phyloP scores from a whole-genome alignment of 2,113 vertebrate species.

The Dermatemys mawii region DNA sequence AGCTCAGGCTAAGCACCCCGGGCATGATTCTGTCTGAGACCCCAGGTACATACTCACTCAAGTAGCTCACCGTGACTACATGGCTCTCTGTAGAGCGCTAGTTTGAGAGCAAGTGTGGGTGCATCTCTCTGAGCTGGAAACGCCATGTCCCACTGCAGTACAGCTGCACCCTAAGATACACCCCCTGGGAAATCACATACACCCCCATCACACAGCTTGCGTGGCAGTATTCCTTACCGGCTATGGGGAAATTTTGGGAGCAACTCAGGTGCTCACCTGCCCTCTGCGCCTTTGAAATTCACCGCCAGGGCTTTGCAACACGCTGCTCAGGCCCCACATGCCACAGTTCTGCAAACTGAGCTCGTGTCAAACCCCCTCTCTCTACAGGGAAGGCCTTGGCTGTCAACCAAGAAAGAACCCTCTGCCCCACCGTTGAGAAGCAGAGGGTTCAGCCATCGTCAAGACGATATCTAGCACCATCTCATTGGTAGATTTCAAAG shows the following conservation, averaged over 20 bases:
- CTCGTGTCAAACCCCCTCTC: background rate
- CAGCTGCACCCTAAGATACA: background rate
- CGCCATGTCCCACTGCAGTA: background rate
- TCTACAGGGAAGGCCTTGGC: background rate
- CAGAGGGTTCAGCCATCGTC: background rate
- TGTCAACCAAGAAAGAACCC: background rate
- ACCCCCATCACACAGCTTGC: background rate
- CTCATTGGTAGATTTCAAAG: background rate
- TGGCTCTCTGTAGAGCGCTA: too few relatives aligned
- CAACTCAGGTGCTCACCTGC: background rate
- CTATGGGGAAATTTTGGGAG: background rate
- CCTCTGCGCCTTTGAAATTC: background rate
- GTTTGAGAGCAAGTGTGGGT: background rate
- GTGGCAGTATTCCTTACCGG: accelerated
- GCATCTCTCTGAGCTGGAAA: background rate
- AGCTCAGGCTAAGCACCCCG: too few relatives aligned
- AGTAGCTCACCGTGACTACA: too few relatives aligned
- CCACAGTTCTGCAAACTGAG: background rate
- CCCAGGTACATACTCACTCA: too few relatives aligned
- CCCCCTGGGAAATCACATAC: background rate
- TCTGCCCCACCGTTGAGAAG: background rate
- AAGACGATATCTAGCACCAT: background rate
- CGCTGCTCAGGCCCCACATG: background rate
- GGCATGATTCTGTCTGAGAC: too few relatives aligned
- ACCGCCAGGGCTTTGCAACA: background rate